Evolutionary conservation across 2,797 vertebrate species (phyloP).

Genomic region (Rhabdomys pumilio): DNA sequence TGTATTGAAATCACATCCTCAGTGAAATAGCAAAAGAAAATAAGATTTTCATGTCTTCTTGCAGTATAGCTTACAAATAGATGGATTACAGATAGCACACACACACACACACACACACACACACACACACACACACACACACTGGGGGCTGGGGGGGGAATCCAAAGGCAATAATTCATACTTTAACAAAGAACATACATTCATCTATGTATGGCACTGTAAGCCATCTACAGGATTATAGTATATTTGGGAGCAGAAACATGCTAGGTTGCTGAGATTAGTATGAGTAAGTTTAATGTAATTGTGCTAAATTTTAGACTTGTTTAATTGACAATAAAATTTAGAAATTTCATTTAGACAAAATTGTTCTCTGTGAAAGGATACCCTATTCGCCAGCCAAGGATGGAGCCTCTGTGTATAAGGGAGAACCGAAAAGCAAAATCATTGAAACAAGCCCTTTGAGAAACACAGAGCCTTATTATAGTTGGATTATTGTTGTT

Average conservation of each 20-base stretch:
- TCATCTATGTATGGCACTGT: not conserved
- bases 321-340: constrained; percentile 48
- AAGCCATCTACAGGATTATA: not conserved
- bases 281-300: constrained; percentile 29
- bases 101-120: not conserved
- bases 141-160: not conserved
- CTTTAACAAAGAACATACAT: constrained; percentile 45
- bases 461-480: constrained; percentile 4
- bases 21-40: constrained; percentile 61
- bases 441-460: constrained; percentile 38
- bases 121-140: not conserved
- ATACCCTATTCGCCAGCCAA: not conserved
- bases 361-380: not conserved
- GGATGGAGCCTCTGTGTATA: not conserved
- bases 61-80: not conserved
- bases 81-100: not conserved
- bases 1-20: constrained; percentile 19
- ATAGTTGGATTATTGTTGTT: not conserved
- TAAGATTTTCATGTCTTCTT: constrained; percentile 2
- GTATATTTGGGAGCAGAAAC: constrained; percentile 21
- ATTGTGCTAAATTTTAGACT: constrained; percentile 13
- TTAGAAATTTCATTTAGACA: constrained; percentile 37
- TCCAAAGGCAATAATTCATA: constrained; percentile 34
- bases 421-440: not conserved
- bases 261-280: not conserved